Percentiles rank a stretch among this genome's conserved stretches.
Evolutionary conservation across 1,140 invertebrate genomes (phyloP).

Genomic region (Parasteatoda tepidariorum): DNA sequence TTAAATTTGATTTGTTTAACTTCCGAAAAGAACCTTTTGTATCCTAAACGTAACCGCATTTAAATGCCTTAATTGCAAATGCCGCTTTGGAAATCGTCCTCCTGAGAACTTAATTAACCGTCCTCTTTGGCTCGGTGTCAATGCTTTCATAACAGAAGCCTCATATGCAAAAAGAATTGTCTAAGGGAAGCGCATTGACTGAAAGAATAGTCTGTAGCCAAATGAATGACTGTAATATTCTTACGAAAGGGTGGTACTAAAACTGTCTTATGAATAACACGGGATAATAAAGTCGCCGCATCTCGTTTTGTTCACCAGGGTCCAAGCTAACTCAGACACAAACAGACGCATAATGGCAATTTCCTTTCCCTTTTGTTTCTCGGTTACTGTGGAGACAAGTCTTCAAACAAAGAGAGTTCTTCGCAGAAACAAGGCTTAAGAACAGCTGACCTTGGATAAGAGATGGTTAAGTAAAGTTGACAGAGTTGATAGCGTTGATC

Average conservation of each 20-base stretch:
- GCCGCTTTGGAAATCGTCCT: too few relatives aligned
- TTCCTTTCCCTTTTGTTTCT: conserved; percentile 3
- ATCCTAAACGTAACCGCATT: too few relatives aligned
- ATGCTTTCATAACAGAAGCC: background rate
- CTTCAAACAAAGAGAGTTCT: background rate
- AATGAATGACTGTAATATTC: background rate
- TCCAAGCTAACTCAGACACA: background rate
- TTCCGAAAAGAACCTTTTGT: too few relatives aligned
- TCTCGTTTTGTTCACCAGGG: background rate
- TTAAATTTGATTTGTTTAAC: too few relatives aligned
- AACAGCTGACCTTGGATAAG: background rate
- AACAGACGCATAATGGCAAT: conserved; percentile 6
- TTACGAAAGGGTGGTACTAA: background rate
- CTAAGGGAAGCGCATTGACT: background rate
- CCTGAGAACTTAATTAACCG: too few relatives aligned
- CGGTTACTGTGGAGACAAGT: conserved; percentile 6
- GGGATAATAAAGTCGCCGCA: background rate
- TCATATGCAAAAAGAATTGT: background rate
- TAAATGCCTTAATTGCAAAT: too few relatives aligned
- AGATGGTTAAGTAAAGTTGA: conserved; percentile 1
- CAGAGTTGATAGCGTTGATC: too few relatives aligned
- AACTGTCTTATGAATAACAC: background rate
- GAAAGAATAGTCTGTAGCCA: background rate
- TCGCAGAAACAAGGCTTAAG: background rate
- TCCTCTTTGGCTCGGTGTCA: too few relatives aligned